These are phyloP conservation scores for Dryomyza anilis DNA, from an alignment of 2,888 invertebrate species.

Conservation along the genomic window DNA sequence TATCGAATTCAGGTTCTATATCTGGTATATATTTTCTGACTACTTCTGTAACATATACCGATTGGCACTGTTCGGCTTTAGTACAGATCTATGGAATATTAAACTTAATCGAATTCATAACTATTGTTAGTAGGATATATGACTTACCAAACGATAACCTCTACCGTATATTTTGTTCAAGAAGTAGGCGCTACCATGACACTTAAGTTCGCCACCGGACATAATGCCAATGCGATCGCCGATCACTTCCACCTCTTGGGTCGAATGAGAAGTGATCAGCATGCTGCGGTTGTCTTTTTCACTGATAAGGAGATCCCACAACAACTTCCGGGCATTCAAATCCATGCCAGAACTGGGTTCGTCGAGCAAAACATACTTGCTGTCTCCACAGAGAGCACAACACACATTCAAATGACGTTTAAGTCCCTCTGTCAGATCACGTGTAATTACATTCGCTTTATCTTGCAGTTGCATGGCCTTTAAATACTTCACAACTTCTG, in stretches of 20 bases:
- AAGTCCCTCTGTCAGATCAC: conserved; percentile 71
- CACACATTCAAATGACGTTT: conserved; percentile 74
- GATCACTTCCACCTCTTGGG: conserved; percentile 83
- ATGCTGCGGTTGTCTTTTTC: conserved; percentile 76
- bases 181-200: conserved; percentile 78
- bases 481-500: conserved; percentile 69
- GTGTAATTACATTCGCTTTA: conserved; percentile 65
- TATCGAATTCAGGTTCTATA: conserved; percentile 12
- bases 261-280: conserved; percentile 81
- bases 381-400: conserved; percentile 74
- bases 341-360: conserved; percentile 84
- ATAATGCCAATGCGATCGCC: conserved; percentile 86
- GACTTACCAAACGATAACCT: conserved; percentile 74
- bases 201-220: conserved; percentile 77
- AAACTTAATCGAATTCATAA: no score
- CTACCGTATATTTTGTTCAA: conserved; percentile 82
- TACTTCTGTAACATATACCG: conserved; percentile 25
- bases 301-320: conserved; percentile 78
- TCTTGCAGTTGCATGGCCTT: conserved; percentile 67
- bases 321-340: conserved; percentile 74
- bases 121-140: neutral
- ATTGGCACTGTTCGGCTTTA: no score
- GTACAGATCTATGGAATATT: no score
- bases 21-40: conserved; percentile 22
- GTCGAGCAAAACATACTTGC: conserved; percentile 72